Evolutionary conservation across 2,113 vertebrate species (phyloP).

Genomic region (Hymenochirus boettgeri): DNA sequence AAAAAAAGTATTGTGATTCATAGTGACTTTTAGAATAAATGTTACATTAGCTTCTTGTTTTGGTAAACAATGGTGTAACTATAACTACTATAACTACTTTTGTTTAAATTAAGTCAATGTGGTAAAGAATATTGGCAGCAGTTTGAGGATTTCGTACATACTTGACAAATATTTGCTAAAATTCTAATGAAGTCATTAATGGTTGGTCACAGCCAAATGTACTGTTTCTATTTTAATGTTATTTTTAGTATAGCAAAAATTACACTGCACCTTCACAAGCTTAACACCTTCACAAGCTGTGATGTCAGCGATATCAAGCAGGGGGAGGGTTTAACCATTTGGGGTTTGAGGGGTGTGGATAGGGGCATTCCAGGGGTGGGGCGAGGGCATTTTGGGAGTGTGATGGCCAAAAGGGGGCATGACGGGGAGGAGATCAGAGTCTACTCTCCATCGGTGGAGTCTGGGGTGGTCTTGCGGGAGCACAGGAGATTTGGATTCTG

Average conservation of each 20-base stretch:
- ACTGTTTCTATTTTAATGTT: slow-evolving; percentile 21
- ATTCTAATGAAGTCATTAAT: slow-evolving; percentile 15
- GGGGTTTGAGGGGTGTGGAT: too few relatives aligned
- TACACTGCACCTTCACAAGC: slow-evolving; percentile 17
- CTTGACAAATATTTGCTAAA: slow-evolving; percentile 36
- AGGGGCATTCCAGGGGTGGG: too few relatives aligned
- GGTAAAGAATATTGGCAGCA: slow-evolving; percentile 20
- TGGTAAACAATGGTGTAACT: slow-evolving; percentile 34
- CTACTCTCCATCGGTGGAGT: too few relatives aligned
- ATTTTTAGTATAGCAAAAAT: slow-evolving; percentile 13
- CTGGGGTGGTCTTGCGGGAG: too few relatives aligned
- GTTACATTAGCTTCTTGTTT: slow-evolving; percentile 21
- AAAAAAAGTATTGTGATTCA: slow-evolving; percentile 9
- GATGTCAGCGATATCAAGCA: too few relatives aligned
- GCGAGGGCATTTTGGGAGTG: too few relatives aligned
- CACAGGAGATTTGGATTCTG: too few relatives aligned
- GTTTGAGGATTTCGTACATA: slow-evolving; percentile 18
- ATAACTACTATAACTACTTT: slow-evolving; percentile 37
- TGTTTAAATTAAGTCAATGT: slow-evolving; percentile 16
- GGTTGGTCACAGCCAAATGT: slow-evolving; percentile 6
- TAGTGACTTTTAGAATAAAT: slow-evolving; percentile 16
- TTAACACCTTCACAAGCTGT: too few relatives aligned
- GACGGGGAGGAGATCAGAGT: too few relatives aligned
- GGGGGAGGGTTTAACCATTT: too few relatives aligned
- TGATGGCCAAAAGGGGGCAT: too few relatives aligned